A percentile compares a stretch with the other conserved stretches of the same genome.
These are phyloP conservation scores for Melanostigma gelatinosum DNA, from an alignment of 2,113 vertebrate species.

Conservation along the genomic window DNA sequence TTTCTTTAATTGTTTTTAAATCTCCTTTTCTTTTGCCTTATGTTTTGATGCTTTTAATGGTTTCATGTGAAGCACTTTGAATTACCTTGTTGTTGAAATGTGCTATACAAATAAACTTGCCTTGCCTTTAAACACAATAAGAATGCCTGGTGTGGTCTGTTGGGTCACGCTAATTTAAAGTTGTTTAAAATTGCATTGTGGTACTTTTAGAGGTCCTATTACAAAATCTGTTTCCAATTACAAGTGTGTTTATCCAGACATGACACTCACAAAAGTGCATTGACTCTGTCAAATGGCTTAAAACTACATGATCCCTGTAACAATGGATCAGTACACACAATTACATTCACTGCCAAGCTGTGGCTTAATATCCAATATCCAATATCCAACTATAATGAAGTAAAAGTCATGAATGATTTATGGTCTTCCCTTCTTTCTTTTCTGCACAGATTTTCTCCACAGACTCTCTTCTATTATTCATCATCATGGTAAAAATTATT, in stretches of 20 bases:
- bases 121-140: conserved; percentile 25
- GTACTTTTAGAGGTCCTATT: conserved; percentile 4
- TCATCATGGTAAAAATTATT: not conserved
- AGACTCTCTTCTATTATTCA: not conserved
- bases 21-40: no score
- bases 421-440: not conserved
- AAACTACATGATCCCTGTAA: conserved; percentile 22
- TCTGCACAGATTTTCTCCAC: not conserved
- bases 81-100: no score
- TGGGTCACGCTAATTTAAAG: not conserved
- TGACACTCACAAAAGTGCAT: conserved; percentile 13
- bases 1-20: no score
- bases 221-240: conserved; percentile 44
- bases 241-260: conserved; percentile 21
- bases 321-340: conserved; percentile 10
- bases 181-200: conserved; percentile 9
- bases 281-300: conserved; percentile 12
- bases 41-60: no score
- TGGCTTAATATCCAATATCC: conserved; percentile 8
- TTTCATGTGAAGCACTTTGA: no score
- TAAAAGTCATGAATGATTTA: conserved; percentile 1
- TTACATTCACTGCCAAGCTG: not conserved
- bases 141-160: conserved; percentile 12
- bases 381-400: conserved; percentile 14
- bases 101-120: no score